Percentiles rank a stretch among this genome's conserved stretches.
These are phyloP conservation scores for Hippasteria phrygiana DNA, from an alignment of 53 echinoderm and acorn worm species.

Conservation along the genomic window DNA sequence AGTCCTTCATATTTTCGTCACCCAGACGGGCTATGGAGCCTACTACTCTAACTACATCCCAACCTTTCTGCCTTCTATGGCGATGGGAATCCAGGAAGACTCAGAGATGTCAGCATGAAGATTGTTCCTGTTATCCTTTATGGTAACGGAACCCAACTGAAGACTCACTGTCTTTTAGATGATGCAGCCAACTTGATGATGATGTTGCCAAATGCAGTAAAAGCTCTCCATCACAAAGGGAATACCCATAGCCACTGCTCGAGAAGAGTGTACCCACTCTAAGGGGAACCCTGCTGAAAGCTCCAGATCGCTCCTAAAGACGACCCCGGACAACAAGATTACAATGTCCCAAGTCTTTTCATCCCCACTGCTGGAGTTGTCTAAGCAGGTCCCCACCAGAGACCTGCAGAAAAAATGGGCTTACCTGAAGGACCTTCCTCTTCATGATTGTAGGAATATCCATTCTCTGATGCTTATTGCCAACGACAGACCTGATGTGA, in stretches of 20 bases:
- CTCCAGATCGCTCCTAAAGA: neutral
- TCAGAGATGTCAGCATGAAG: neutral
- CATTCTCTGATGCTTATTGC: neutral
- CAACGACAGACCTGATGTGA: neutral
- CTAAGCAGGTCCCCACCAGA: neutral
- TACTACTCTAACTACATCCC: slow-evolving; percentile 3
- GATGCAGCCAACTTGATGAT: slow-evolving; percentile 22
- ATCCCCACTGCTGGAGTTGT: neutral
- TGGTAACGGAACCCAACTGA: neutral
- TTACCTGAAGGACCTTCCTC: neutral
- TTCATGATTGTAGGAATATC: neutral
- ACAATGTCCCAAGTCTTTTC: neutral
- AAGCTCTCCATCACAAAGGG: neutral
- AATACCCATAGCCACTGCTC: slow-evolving; percentile 10
- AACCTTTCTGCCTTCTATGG: slow-evolving; percentile 27
- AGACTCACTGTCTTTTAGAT: slow-evolving; percentile 36
- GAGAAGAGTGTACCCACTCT: slow-evolving; percentile 21
- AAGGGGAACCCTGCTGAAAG: neutral
- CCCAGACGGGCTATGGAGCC: neutral
- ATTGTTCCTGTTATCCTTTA: neutral
- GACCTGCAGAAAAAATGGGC: neutral
- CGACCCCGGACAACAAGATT: neutral
- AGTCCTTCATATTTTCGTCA: neutral
- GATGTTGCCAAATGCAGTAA: slow-evolving; percentile 13
- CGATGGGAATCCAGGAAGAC: slow-evolving; percentile 6